These are phyloP conservation scores for Tricholaema leucomelas DNA, from an alignment of 2,113 vertebrate genomes.

Conservation along the genomic window DNA sequence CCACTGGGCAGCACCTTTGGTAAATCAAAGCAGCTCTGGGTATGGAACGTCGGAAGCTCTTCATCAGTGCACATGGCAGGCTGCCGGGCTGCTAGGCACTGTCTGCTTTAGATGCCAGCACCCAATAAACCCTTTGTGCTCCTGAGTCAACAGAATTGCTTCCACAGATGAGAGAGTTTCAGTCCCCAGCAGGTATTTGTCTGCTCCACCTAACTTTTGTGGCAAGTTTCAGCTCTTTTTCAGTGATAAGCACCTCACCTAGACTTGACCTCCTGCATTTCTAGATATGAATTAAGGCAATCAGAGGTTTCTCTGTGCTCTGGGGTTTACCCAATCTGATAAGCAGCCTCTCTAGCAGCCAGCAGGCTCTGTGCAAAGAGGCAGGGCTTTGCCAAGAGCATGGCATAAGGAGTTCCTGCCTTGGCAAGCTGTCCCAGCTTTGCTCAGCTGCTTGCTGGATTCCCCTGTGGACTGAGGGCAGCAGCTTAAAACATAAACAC, in stretches of 20 bases:
- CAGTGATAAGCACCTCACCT: background rate
- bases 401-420: background rate
- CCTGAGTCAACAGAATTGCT: background rate
- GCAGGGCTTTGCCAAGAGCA: background rate
- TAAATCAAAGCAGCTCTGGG: background rate
- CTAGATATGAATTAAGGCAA: background rate
- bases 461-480: background rate
- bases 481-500: background rate
- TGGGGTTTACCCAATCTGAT: background rate
- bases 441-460: background rate
- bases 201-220: background rate
- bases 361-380: background rate
- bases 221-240: background rate
- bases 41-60: background rate
- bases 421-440: background rate
- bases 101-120: background rate
- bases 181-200: background rate
- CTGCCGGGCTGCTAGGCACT: background rate
- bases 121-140: background rate
- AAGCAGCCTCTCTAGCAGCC: background rate
- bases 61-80: too few species aligned
- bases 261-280: background rate
- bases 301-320: background rate
- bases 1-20: background rate
- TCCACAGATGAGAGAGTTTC: background rate